Evolutionary conservation across 2,888 invertebrate species (phyloP).

Genomic region (Chironomus riparius): DNA sequence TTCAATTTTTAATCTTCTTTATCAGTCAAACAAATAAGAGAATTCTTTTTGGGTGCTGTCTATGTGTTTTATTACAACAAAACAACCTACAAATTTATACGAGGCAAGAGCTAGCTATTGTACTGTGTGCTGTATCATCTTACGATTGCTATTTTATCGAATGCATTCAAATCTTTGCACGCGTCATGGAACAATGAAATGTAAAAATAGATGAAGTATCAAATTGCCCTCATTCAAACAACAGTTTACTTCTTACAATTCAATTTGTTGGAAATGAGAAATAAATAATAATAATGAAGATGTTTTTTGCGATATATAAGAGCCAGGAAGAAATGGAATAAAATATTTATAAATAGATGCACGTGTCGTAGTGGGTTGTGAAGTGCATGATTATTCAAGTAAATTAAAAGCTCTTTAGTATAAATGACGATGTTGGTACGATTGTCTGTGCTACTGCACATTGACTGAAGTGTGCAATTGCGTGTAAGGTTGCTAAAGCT

Average conservation of each 20-base stretch:
- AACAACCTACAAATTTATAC: background rate
- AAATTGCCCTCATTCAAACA: constrained; percentile 5
- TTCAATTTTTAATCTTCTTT: constrained; percentile 18
- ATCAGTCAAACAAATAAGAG: constrained; percentile 14
- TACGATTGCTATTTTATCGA: constrained; percentile 1
- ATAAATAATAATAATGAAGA: background rate
- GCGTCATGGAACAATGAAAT: background rate
- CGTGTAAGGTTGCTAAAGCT: constrained; percentile 24
- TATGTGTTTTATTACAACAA: background rate
- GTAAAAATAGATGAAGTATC: background rate
- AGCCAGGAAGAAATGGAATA: background rate
- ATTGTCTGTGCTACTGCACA: background rate
- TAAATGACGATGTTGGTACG: background rate
- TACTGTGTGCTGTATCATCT: constrained; percentile 8
- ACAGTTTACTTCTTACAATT: background rate
- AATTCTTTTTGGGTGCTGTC: background rate
- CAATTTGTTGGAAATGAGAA: constrained; percentile 1
- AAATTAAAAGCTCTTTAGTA: constrained; percentile 18
- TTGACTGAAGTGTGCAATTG: constrained; percentile 17
- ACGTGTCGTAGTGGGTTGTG: background rate
- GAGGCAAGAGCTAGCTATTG: too few species aligned
- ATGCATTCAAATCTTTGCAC: constrained; percentile 17
- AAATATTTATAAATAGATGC: background rate
- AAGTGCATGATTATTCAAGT: constrained; percentile 1
- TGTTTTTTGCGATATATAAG: too few species aligned